Evolutionary conservation across 2,797 vertebrate genomes (phyloP).

Genomic region (Melanotaenia pygmaea): DNA sequence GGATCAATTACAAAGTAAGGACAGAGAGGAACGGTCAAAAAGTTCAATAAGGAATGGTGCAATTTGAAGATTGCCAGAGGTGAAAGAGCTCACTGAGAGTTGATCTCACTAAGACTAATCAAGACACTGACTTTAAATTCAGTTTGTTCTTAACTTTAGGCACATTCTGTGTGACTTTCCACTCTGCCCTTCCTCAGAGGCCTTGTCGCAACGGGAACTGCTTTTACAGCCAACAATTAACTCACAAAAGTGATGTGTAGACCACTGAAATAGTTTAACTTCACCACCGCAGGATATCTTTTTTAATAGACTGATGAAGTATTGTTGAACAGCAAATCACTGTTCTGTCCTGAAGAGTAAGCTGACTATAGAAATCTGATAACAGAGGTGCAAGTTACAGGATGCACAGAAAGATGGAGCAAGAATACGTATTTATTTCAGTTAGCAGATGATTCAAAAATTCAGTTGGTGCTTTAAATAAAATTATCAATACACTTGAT

Average conservation of each 20-base stretch:
- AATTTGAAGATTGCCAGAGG: slow-evolving; percentile 53
- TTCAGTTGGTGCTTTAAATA: slow-evolving; percentile 68
- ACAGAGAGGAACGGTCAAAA: slow-evolving; percentile 34
- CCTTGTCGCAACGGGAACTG: slow-evolving; percentile 46
- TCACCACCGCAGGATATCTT: slow-evolving; percentile 37
- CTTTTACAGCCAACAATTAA: slow-evolving; percentile 52
- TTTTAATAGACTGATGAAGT: slow-evolving; percentile 52
- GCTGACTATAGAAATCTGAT: slow-evolving; percentile 47
- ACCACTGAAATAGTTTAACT: slow-evolving; percentile 47
- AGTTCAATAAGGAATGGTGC: slow-evolving; percentile 20
- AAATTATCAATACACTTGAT: slow-evolving; percentile 69
- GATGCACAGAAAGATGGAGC: slow-evolving; percentile 48
- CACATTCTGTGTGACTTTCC: slow-evolving; percentile 56
- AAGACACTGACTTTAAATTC: slow-evolving; percentile 39
- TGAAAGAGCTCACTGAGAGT: slow-evolving; percentile 20
- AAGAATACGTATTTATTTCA: slow-evolving; percentile 63
- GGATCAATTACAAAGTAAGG: slow-evolving; percentile 52
- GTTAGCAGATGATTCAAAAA: slow-evolving; percentile 60
- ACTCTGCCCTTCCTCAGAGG: slow-evolving; percentile 58
- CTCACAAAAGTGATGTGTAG: slow-evolving; percentile 67
- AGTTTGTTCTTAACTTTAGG: slow-evolving; percentile 40
- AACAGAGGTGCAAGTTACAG: slow-evolving; percentile 53
- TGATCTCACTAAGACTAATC: slow-evolving; percentile 36
- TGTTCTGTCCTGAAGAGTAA: slow-evolving; percentile 38
- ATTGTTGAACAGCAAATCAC: slow-evolving; percentile 51